Percentiles rank a stretch among this genome's conserved stretches.
These are phyloP conservation scores for Recurvirostra avosetta DNA, from an alignment of 2,113 vertebrate species.

Conservation along the genomic window DNA sequence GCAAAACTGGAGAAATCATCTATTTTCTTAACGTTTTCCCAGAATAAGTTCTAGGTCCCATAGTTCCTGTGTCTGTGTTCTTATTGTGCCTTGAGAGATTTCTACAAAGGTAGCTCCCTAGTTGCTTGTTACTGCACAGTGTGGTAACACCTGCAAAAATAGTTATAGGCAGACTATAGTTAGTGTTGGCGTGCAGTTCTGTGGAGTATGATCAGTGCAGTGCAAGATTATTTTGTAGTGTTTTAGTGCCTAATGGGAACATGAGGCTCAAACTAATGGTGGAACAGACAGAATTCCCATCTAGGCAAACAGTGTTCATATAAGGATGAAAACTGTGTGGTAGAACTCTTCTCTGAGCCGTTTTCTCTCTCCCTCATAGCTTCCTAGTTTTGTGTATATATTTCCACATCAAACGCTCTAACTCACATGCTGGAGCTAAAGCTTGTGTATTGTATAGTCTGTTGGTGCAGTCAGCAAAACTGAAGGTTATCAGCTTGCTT, in stretches of 20 bases:
- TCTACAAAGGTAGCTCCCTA: not conserved
- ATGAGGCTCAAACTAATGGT: not conserved
- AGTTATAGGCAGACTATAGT: not conserved
- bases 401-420: constrained; percentile 21
- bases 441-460: not conserved
- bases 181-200: not conserved
- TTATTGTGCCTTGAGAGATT: not conserved
- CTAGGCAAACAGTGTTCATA: not conserved
- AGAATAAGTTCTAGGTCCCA: not conserved
- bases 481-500: not conserved
- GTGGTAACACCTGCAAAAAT: not conserved
- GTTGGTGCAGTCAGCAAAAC: not conserved
- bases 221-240: not conserved
- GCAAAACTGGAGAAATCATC: not conserved
- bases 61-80: not conserved
- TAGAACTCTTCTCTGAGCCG: not conserved
- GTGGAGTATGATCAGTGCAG: not conserved
- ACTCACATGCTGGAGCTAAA: not conserved
- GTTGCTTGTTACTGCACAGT: not conserved
- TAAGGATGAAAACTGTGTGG: not conserved
- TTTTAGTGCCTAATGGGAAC: not conserved
- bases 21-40: not conserved
- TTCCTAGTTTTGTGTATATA: constrained; percentile 4
- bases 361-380: not conserved
- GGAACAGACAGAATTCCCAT: not conserved